These are phyloP conservation scores for Scomberomorus guttatus DNA, from an alignment of 2,797 vertebrate genomes.

Conservation along the genomic window DNA sequence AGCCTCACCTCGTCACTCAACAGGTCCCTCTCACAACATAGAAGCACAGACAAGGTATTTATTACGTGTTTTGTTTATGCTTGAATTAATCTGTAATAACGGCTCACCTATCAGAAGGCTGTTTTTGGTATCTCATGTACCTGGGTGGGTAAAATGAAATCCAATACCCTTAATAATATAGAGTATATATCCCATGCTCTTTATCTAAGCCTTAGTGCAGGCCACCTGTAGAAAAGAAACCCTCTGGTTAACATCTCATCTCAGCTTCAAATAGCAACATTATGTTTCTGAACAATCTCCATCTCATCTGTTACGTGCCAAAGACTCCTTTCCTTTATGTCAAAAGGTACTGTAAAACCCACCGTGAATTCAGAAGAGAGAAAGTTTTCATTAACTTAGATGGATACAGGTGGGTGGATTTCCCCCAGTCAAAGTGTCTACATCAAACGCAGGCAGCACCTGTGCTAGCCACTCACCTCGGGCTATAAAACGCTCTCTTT, in stretches of 20 bases:
- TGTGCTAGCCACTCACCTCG: conserved; percentile 57
- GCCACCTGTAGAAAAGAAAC: conserved; percentile 8
- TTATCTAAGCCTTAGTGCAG: conserved; percentile 11
- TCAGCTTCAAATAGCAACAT: conserved; percentile 23
- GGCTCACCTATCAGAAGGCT: neutral
- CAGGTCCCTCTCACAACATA: no score
- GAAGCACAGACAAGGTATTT: neutral
- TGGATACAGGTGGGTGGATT: conserved; percentile 67
- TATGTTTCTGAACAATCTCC: neutral
- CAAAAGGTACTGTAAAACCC: conserved; percentile 9
- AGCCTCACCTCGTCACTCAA: neutral
- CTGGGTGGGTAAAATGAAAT: conserved; percentile 1
- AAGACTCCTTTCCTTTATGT: conserved; percentile 21
- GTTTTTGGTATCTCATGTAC: conserved; percentile 9
- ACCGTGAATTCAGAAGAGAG: conserved; percentile 12
- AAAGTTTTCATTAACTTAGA: conserved; percentile 49
- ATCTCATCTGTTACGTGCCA: conserved; percentile 24
- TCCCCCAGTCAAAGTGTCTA: conserved; percentile 48
- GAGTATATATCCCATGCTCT: conserved; percentile 6
- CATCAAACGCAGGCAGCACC: conserved; percentile 71
- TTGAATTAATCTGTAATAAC: neutral
- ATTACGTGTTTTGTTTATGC: conserved; percentile 1
- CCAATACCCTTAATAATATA: neutral
- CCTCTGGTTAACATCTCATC: neutral
- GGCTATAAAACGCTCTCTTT: conserved; percentile 56